Percentiles rank a stretch among this genome's conserved stretches.
These are phyloP conservation scores for Patella ulyssiponensis DNA, from an alignment of 2,888 invertebrate species.

Conservation along the genomic window DNA sequence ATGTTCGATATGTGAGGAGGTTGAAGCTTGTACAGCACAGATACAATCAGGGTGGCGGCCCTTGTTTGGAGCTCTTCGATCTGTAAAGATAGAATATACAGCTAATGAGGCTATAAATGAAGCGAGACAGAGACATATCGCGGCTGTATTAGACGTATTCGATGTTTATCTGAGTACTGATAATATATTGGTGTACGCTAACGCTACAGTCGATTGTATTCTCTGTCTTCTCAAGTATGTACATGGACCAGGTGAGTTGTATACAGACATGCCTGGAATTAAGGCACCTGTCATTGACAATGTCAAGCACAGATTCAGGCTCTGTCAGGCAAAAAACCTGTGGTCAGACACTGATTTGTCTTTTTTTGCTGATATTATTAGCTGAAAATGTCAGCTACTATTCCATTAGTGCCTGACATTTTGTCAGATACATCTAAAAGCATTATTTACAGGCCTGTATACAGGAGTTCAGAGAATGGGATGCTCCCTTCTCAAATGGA, in stretches of 20 bases:
- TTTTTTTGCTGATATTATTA: too few relatives aligned
- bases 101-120: conserved; percentile 69
- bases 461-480: not conserved
- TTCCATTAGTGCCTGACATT: too few relatives aligned
- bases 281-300: too few relatives aligned
- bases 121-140: conserved; percentile 68
- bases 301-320: too few relatives aligned
- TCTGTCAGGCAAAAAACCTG: too few relatives aligned
- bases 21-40: conserved; percentile 93
- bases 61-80: conserved; percentile 91
- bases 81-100: conserved; percentile 77
- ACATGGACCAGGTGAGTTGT: conserved; percentile 78
- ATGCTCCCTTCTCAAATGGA: too few relatives aligned
- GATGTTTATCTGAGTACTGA: conserved; percentile 90
- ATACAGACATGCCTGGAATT: too few relatives aligned
- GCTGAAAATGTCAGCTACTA: too few relatives aligned
- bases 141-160: conserved; percentile 84
- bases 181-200: conserved; percentile 92
- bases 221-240: conserved; percentile 86
- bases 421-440: too few relatives aligned
- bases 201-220: conserved; percentile 94
- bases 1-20: conserved; percentile 94
- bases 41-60: conserved; percentile 97
- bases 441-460: too few relatives aligned
- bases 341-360: too few relatives aligned